These are phyloP conservation scores for Spongilla lacustris DNA, from an alignment of 37 sponge, comb jelly and placozoan species.

Conservation along the genomic window DNA sequence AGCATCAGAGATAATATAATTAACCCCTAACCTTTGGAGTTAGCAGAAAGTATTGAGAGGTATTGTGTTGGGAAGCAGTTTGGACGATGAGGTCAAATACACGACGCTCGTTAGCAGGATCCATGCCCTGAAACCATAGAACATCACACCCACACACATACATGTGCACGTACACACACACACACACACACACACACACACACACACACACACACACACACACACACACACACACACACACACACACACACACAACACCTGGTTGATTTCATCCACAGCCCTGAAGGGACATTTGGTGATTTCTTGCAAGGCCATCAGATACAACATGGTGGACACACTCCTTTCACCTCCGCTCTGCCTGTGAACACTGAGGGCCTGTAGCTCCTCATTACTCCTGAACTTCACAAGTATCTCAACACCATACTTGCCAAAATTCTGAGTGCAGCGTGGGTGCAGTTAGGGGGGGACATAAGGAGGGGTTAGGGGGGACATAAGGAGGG, in stretches of 20 bases:
- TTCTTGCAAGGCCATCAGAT: conserved; percentile 96
- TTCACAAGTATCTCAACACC: conserved; percentile 92
- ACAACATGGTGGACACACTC: conserved; percentile 98
- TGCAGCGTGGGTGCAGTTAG: neutral
- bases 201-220: neutral
- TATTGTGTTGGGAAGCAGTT: conserved; percentile 56
- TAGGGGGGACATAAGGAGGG: neutral
- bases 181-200: too few species aligned
- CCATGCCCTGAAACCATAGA: conserved; percentile 82
- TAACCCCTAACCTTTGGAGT: conserved; percentile 91
- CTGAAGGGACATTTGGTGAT: conserved; percentile 92
- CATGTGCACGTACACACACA: neutral
- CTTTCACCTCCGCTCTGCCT: conserved; percentile 98
- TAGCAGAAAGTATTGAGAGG: conserved; percentile 98
- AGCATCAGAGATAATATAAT: neutral
- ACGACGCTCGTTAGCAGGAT: conserved; percentile 90
- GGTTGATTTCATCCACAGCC: conserved; percentile 94
- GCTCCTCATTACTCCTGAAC: conserved; percentile 85
- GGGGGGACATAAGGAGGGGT: neutral
- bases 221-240: conserved; percentile 1
- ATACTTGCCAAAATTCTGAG: conserved; percentile 86
- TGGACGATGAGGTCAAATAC: conserved; percentile 93
- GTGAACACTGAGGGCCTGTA: conserved; percentile 86
- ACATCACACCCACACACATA: neutral
- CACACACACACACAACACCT: conserved; percentile 69